Base-by-base conservation (phyloP, 2,888 invertebrate species). In the Timema podura region DNA sequence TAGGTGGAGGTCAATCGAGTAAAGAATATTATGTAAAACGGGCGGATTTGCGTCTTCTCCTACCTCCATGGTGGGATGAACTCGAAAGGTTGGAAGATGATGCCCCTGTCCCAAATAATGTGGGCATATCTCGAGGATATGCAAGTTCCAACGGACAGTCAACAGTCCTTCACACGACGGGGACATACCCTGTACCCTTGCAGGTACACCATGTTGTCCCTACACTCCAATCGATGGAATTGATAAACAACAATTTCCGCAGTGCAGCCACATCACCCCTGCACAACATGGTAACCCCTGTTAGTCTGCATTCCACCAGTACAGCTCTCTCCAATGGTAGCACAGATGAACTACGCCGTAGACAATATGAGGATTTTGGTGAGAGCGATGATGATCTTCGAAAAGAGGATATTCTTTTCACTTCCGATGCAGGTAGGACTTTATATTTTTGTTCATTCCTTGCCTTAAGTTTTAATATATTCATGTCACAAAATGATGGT, bases 51-150 rank as follows among this genome's bases (percentile, higher is more conserved):
- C 87, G 98, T 45, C 86, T 98, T 46, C 84, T 97, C 75, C 88
- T 92, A 79, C 96, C 97, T 15, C 98, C 98, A 0, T 98, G 98
- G 98, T 93, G 92, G 83, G 98, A 98, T 78, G 98, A 98, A 82
- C 81, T 98, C 71, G 93, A 91, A 77, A 91, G 91, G 77, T 83
- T 86, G 0, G 83, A 83, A 54, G 79, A 70, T 59, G 70, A 69
- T 6, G 61, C 68, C 6, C 82, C 81, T 68, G 77, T 80, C 44
- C 13, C 65, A 8, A 45, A 46, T 48, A 30, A 30, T 30, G 30
- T 30, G 1, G 3, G 30, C 30, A 30, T 30, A 30, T 15, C 57
- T 16, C 13, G 57, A 6, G 57, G 57, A 15, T 30, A 30, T 30
- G 30, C 30, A 30, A 30, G 30, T 30, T 57, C 68, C 11, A 72